phyloP scores from a whole-genome alignment of 2,888 invertebrate species.

The Acanthosoma haemorrhoidale region DNA sequence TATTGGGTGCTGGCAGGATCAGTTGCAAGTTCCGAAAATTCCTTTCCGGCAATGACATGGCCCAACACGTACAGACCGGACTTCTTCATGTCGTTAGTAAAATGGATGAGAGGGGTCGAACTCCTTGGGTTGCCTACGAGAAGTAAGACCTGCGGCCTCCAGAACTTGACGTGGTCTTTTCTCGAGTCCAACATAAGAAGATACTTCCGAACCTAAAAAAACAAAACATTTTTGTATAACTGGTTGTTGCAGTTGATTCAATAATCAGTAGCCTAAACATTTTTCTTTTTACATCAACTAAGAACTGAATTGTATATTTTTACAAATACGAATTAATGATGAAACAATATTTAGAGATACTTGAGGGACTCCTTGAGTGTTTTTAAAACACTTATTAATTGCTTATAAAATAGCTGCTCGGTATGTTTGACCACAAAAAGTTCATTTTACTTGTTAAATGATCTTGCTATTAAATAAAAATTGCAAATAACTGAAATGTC shows the following conservation, averaged over 20 bases:
- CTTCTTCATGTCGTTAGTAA: conserved; percentile 97
- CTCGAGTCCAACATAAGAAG: conserved; percentile 88
- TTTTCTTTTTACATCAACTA: too few relatives aligned
- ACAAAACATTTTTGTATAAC: neutral
- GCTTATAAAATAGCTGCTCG: too few relatives aligned
- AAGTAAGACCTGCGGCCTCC: conserved; percentile 94
- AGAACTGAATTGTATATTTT: too few relatives aligned
- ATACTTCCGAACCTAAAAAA: conserved; percentile 79
- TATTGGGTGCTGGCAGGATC: conserved; percentile 74
- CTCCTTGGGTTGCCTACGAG: conserved; percentile 88
- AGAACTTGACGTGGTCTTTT: conserved; percentile 98
- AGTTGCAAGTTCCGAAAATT: conserved; percentile 49
- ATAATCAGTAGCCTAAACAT: neutral
- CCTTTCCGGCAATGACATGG: conserved; percentile 66
- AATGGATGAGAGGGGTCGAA: conserved; percentile 86
- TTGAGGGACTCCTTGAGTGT: too few relatives aligned
- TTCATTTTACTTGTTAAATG: too few relatives aligned
- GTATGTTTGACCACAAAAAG: too few relatives aligned
- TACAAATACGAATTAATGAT: too few relatives aligned
- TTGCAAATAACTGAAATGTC: too few relatives aligned
- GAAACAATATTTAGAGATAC: too few relatives aligned
- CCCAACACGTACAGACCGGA: conserved; percentile 83
- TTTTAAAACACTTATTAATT: too few relatives aligned
- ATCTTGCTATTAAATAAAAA: too few relatives aligned
- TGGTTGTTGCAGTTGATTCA: neutral